phyloP scores from a whole-genome alignment of 2,888 invertebrate genomes.

The Aricia artaxerxes region DNA sequence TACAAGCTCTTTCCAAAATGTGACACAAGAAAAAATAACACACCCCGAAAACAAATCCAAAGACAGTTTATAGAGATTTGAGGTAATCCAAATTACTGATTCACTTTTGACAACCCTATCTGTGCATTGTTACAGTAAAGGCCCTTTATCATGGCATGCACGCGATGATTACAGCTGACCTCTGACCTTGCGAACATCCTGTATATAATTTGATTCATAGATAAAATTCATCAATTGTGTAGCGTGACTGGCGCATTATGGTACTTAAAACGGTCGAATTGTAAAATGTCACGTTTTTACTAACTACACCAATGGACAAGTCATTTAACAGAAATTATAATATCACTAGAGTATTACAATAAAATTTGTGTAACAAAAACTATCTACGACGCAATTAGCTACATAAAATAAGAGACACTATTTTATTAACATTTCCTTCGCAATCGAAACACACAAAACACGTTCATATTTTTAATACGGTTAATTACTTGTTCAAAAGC shows the following conservation, averaged over 20 bases:
- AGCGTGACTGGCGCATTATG: constrained; percentile 12
- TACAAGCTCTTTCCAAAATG: too few relatives aligned
- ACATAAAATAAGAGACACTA: neutral
- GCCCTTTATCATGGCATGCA: constrained; percentile 38
- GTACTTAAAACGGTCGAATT: neutral
- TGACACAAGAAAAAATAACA: too few relatives aligned
- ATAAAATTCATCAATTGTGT: constrained; percentile 25
- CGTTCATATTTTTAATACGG: neutral
- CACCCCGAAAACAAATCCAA: too few relatives aligned
- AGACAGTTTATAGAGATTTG: too few relatives aligned
- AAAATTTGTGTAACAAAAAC: neutral
- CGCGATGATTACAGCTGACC: constrained; percentile 45
- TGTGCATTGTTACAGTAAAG: constrained; percentile 34
- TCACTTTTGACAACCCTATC: neutral
- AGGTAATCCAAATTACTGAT: too few relatives aligned
- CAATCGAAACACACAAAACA: too few relatives aligned
- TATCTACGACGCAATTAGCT: neutral
- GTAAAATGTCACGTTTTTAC: constrained; percentile 10
- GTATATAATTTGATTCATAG: constrained; percentile 28
- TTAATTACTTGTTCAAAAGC: neutral
- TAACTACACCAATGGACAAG: neutral
- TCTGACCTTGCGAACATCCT: constrained; percentile 34
- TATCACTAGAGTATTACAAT: neutral
- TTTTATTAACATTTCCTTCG: neutral
- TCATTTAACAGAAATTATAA: neutral